Conservation (phyloP, 2,797 vertebrate genomes). For the Gouania willdenowi region DNA sequence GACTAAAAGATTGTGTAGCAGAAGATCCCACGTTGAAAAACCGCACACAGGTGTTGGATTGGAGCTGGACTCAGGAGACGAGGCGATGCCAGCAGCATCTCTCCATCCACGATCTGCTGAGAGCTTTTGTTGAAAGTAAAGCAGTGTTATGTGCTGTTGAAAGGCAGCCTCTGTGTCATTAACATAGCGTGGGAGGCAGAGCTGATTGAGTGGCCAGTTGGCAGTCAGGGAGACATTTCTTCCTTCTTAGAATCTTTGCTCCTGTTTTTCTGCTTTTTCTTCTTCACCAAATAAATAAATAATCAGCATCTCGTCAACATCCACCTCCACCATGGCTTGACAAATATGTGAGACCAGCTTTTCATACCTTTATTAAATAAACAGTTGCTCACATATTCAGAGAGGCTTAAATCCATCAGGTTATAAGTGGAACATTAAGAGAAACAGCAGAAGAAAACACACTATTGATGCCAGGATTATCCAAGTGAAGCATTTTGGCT, state of each 20-base stretch:
- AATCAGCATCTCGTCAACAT: not conserved
- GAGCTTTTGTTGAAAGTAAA: slow-evolving; percentile 12
- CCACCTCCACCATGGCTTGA: not conserved
- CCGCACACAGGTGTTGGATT: too few species aligned
- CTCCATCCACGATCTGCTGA: slow-evolving; percentile 28
- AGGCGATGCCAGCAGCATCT: too few species aligned
- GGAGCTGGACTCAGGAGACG: too few species aligned
- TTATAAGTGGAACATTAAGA: not conserved
- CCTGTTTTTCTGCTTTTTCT: slow-evolving; percentile 22
- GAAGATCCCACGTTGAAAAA: too few species aligned
- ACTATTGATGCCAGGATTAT: not conserved
- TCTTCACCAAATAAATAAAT: not conserved
- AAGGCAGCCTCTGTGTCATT: slow-evolving; percentile 60
- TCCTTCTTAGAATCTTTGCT: slow-evolving; percentile 49
- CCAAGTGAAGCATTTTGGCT: too few species aligned
- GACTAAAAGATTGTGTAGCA: too few species aligned
- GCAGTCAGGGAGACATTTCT: slow-evolving; percentile 43
- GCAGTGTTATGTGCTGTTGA: slow-evolving; percentile 36
- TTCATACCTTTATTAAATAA: not conserved
- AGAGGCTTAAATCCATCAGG: not conserved
- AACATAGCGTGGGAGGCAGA: slow-evolving; percentile 67
- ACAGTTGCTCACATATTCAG: slow-evolving; percentile 2
- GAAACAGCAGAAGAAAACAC: not conserved
- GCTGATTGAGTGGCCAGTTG: slow-evolving; percentile 67
- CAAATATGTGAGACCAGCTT: not conserved